phyloP scores from a whole-genome alignment of 2,113 vertebrate genomes.

The rabbit (Oryctolagus cuniculus) region DNA sequence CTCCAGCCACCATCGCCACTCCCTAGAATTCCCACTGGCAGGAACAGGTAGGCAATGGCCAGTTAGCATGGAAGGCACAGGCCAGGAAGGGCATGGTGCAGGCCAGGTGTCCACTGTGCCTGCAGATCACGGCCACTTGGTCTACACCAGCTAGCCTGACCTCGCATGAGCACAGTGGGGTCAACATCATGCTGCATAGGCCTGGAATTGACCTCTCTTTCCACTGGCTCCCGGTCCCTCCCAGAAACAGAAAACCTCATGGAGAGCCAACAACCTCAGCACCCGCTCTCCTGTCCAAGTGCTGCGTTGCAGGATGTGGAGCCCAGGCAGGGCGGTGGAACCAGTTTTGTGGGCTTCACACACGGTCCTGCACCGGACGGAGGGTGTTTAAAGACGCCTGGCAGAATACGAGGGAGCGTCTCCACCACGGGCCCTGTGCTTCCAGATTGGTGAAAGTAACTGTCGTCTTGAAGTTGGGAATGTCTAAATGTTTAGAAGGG shows the following conservation, averaged over 20 bases:
- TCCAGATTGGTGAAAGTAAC: not conserved
- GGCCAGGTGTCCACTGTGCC: rapidly evolving
- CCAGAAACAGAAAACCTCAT: not conserved
- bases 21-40: not conserved
- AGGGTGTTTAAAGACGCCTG: not conserved
- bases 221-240: not conserved
- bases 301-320: not conserved
- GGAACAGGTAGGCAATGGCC: not conserved
- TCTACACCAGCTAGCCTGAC: not conserved
- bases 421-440: not conserved
- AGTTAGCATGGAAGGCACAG: not conserved
- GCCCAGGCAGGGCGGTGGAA: not conserved
- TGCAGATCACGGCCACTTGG: not conserved
- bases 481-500: not conserved
- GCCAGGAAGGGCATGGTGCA: not conserved
- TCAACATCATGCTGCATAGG: rapidly evolving
- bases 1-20: too few species aligned
- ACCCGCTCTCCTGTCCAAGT: not conserved
- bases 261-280: rapidly evolving
- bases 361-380: not conserved
- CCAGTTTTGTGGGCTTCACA: not conserved
- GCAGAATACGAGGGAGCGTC: not conserved
- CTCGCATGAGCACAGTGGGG: not conserved
- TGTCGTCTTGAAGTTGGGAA: not conserved
- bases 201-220: not conserved